phyloP scores from a whole-genome alignment of 2,113 vertebrate genomes.

The Pterocles burchelli region DNA sequence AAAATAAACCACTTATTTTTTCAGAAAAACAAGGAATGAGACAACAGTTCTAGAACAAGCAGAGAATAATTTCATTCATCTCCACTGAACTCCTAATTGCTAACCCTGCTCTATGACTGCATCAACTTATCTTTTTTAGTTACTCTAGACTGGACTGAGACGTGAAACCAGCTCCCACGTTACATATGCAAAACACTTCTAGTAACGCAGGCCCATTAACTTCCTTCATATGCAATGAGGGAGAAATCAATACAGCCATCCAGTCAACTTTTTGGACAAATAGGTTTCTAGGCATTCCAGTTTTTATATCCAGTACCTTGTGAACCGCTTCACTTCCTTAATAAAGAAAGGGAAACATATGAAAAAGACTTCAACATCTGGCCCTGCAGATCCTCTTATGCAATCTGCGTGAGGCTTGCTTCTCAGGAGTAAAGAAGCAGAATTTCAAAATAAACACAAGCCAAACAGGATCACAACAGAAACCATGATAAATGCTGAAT shows the following conservation, averaged over 20 bases:
- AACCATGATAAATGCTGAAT: background rate
- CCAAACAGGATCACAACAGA: background rate
- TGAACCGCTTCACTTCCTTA: background rate
- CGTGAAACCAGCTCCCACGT: fast-evolving
- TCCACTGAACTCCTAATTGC: background rate
- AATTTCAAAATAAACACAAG: background rate
- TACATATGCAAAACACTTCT: background rate
- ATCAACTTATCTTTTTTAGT: background rate
- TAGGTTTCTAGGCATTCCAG: background rate
- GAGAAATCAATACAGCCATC: background rate
- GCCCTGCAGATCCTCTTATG: background rate
- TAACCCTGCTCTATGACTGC: background rate
- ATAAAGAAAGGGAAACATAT: background rate
- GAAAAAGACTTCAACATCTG: background rate
- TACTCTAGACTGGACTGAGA: background rate
- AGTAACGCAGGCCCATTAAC: background rate
- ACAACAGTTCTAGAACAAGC: background rate
- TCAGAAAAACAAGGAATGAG: background rate
- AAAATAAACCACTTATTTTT: background rate
- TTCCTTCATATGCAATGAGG: background rate
- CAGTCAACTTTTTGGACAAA: background rate
- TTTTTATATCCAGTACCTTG: background rate
- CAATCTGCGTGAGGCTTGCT: background rate
- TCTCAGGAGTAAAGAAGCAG: background rate
- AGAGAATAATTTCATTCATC: background rate